phyloP scores from a whole-genome alignment of 2,797 vertebrate genomes.

The Peromyscus aztecus region DNA sequence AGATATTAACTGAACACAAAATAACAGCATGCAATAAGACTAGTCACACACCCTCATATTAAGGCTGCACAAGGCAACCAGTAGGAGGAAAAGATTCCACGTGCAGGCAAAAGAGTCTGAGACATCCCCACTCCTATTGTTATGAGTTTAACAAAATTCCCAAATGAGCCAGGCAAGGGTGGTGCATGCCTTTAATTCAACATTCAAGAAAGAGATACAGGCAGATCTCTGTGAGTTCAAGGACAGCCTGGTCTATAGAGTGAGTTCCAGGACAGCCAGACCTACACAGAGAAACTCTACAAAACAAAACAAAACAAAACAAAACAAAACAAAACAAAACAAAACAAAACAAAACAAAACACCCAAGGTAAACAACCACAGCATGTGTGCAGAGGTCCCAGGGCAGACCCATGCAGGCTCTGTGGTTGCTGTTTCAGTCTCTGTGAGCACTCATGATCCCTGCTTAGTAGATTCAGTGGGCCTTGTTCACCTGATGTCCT shows the following conservation, averaged over 20 bases:
- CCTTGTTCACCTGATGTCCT: not conserved
- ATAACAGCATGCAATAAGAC: too few species aligned
- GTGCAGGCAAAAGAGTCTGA: too few species aligned
- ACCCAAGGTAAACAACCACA: rapidly evolving
- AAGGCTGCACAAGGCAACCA: too few species aligned
- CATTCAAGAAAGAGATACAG: not conserved
- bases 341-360: not conserved
- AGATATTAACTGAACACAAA: too few species aligned
- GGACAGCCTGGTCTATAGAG: rapidly evolving
- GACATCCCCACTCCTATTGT: rapidly evolving
- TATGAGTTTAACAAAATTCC: not conserved
- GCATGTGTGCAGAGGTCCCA: not conserved
- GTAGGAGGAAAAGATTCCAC: too few species aligned
- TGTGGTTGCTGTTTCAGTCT: not conserved
- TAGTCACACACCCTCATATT: too few species aligned
- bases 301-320: too few species aligned
- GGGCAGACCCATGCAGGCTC: not conserved
- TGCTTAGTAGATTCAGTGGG: rapidly evolving
- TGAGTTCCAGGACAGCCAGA: not conserved
- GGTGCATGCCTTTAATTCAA: not conserved
- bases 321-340: not conserved
- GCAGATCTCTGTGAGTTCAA: not conserved
- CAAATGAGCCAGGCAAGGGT: rapidly evolving
- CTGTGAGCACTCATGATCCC: not conserved
- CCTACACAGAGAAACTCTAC: not conserved